phyloP scores from a whole-genome alignment of 30 jellyfish, hydroid and myxozoan genomes.

The Nemopilema nomurai region DNA sequence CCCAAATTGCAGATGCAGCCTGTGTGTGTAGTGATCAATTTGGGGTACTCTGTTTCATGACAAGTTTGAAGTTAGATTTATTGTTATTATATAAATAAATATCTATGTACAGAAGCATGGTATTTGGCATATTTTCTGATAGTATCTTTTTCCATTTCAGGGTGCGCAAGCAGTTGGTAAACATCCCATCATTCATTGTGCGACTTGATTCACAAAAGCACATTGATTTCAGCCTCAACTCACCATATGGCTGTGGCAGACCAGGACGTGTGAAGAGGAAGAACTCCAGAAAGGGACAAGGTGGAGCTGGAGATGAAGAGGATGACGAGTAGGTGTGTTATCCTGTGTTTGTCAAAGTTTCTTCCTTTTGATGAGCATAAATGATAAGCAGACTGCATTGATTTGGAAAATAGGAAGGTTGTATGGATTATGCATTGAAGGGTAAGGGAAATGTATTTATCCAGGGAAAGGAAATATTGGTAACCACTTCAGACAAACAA shows the following conservation, averaged over 20 bases:
- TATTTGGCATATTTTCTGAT: no score
- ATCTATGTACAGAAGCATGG: no score
- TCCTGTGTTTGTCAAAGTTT: background rate
- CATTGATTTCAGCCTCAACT: constrained; percentile 87
- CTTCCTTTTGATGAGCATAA: background rate
- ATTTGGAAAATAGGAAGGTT: no score
- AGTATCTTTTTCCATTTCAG: constrained; percentile 20
- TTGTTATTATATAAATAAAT: no score
- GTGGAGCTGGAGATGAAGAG: constrained; percentile 96
- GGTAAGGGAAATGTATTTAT: no score
- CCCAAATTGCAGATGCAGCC: background rate
- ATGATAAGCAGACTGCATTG: no score
- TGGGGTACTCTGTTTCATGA: background rate
- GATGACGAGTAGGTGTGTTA: constrained; percentile 79
- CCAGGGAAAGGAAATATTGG: no score
- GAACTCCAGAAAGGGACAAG: constrained; percentile 80
- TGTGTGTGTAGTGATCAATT: background rate
- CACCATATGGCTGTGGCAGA: constrained; percentile 99
- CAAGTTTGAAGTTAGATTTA: no score
- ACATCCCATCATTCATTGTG: constrained; percentile 93
- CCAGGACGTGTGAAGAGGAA: constrained; percentile 97
- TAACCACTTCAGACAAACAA: no score
- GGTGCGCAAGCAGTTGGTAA: constrained; percentile 97
- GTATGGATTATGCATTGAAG: no score
- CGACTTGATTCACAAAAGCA: constrained; percentile 96